Evolutionary conservation across 2,888 invertebrate genomes (phyloP).

Genomic region (Lumbricus terrestris): DNA sequence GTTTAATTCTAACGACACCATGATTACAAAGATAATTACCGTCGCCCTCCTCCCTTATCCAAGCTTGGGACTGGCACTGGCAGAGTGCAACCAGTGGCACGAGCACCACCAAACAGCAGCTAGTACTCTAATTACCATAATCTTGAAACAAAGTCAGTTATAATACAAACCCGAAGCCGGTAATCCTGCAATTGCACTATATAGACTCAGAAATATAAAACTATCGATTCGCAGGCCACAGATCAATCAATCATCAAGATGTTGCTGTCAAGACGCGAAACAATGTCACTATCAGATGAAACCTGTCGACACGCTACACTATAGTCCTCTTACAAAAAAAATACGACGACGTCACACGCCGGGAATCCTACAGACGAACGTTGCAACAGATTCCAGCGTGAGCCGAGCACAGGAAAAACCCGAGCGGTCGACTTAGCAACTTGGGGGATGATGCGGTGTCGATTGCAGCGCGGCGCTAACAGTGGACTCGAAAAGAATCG

Average conservation of each 20-base stretch:
- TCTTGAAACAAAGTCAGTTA: not conserved
- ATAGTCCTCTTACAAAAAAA: not conserved
- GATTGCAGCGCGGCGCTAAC: not conserved
- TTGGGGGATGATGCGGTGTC: too few species aligned
- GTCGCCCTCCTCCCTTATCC: too few species aligned
- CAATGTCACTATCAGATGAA: not conserved
- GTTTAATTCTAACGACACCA: too few species aligned
- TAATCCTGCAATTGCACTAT: not conserved
- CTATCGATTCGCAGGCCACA: not conserved
- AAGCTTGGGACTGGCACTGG: too few species aligned
- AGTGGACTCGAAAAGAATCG: not conserved
- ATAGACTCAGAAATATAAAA: not conserved
- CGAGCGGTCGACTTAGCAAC: not conserved
- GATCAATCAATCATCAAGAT: conserved; percentile 3
- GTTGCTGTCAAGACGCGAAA: not conserved
- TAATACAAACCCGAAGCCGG: not conserved
- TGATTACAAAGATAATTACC: too few species aligned
- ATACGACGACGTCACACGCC: not conserved
- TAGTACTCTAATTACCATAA: not conserved
- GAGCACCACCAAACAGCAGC: too few species aligned
- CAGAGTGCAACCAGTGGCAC: too few species aligned
- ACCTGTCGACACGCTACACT: not conserved
- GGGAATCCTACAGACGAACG: not conserved
- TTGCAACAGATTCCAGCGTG: not conserved
- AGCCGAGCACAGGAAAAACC: not conserved